Base-by-base conservation (phyloP, 1,140 invertebrate genomes). In the Adelges cooleyi region DNA sequence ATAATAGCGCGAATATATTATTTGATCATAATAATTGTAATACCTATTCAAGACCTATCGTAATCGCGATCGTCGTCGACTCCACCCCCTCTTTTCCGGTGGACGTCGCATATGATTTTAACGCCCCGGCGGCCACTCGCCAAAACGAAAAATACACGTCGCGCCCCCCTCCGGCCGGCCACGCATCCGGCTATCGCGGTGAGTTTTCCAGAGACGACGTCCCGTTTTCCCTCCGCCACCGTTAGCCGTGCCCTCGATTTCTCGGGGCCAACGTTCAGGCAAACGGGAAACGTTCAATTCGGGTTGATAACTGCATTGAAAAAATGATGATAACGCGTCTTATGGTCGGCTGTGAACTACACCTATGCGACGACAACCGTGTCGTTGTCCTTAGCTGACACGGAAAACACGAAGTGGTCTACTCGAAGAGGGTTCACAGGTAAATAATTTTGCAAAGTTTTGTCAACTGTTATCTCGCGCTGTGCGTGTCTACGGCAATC, bases 271-370 rank as follows among this genome's bases (percentile, higher is more conserved):
- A 6, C 29, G 29, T 33, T n/a, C n/a, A n/a, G n/a, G n/a, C n/a
- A n/a, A n/a, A n/a, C n/a, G n/a, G 36, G 38, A n/a, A 3, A 3
- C 20, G 20, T 2, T 13, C 8, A 15, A n/a, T 25, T 6, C 36
- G 20, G 6, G 1, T 36, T 42, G 54, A 59, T 59, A 59, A 59
- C 40, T 10, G 54, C 25, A 5, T 23, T n/a, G 15, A n/a, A 59
- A 59, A 59, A 59, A 59, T 59, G 23, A 2, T 59, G 54, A 59
- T 59, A 59, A 59, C 54, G 40, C 17, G 22, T 42, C 8, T 4
- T 54, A 20, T 23, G 22, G 11, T 6, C 29, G 5, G 29, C 29
- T 6, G 29, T 33, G 11, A 33, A 33, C 29, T 5, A 11, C 29
- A 33, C 29, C 29, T 33, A 6, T 33, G 29, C 29, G 5, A n/a